A percentile compares a stretch with the other conserved stretches of the same genome.
These are phyloP conservation scores for Syndactyla subalaris DNA, from an alignment of 2,797 vertebrate species.

Conservation along the genomic window DNA sequence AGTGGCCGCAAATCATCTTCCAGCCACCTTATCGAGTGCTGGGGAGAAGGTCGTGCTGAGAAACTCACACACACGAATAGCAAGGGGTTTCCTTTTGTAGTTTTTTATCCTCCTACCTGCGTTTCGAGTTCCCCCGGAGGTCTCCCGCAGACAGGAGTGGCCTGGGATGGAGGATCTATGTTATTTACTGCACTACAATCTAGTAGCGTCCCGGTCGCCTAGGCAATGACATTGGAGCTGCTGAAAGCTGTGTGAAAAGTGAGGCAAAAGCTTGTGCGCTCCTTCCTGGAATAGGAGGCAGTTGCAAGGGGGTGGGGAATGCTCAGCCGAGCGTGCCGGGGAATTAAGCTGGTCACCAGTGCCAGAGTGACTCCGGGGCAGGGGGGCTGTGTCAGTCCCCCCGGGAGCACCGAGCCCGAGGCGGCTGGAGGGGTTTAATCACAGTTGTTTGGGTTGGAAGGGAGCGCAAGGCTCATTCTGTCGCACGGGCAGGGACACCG, in stretches of 20 bases:
- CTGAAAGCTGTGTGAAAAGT: conserved; percentile 69
- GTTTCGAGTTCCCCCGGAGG: conserved; percentile 34
- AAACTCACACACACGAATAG: background rate
- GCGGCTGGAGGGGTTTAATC: background rate
- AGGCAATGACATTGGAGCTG: conserved; percentile 83
- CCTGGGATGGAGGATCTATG: conserved; percentile 65
- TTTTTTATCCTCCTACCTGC: conserved; percentile 48
- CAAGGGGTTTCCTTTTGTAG: background rate
- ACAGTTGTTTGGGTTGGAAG: rapidly evolving
- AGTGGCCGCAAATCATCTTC: background rate
- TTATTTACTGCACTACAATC: conserved; percentile 62
- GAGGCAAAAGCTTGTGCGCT: conserved; percentile 71
- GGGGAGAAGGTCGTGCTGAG: background rate
- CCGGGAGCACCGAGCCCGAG: background rate
- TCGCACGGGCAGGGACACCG: background rate
- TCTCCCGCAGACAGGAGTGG: conserved; percentile 40
- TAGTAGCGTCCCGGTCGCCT: conserved; percentile 85
- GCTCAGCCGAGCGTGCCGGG: conserved; percentile 38
- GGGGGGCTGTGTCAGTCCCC: rapidly evolving
- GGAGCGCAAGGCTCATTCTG: background rate
- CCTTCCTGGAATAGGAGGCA: conserved; percentile 65
- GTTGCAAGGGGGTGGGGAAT: conserved; percentile 64
- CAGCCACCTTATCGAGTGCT: rapidly evolving
- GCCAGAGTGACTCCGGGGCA: background rate
- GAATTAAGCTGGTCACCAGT: background rate